These are phyloP conservation scores for Otolemur crassicaudatus DNA, from an alignment of 2,797 vertebrate genomes.

Conservation along the genomic window DNA sequence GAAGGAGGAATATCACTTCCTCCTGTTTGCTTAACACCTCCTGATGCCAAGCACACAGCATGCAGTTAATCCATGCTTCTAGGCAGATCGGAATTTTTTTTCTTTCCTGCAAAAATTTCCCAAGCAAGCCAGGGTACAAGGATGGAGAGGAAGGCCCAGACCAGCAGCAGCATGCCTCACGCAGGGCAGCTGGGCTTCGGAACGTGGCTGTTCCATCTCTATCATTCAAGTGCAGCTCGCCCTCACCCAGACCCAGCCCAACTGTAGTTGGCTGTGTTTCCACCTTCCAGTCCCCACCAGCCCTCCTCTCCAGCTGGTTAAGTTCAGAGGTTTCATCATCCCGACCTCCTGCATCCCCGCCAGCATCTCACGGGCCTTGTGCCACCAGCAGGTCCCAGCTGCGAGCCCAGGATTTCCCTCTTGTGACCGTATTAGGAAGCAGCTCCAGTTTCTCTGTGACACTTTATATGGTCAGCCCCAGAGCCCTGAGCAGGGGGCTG, in stretches of 20 bases:
- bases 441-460: conserved; percentile 44
- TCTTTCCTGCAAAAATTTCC: not conserved
- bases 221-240: rapidly evolving
- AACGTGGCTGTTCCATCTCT: not conserved
- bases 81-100: not conserved
- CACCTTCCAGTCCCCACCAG: not conserved
- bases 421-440: conserved; percentile 88
- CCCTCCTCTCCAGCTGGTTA: not conserved
- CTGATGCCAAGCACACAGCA: not conserved
- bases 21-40: not conserved
- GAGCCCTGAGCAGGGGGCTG: not conserved
- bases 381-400: conserved; percentile 66
- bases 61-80: not conserved
- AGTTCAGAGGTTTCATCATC: not conserved
- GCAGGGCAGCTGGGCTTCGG: rapidly evolving
- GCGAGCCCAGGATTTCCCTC: conserved; percentile 81
- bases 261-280: not conserved
- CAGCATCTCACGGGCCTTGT: not conserved
- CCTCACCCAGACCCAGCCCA: not conserved
- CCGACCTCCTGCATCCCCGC: not conserved
- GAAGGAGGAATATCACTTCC: not conserved
- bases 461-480: conserved; percentile 83
- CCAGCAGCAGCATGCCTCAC: rapidly evolving
- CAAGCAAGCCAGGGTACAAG: not conserved
- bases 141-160: rapidly evolving